Evolutionary conservation across 2,113 vertebrate genomes (phyloP).

Genomic region (Bubo scandiacus): DNA sequence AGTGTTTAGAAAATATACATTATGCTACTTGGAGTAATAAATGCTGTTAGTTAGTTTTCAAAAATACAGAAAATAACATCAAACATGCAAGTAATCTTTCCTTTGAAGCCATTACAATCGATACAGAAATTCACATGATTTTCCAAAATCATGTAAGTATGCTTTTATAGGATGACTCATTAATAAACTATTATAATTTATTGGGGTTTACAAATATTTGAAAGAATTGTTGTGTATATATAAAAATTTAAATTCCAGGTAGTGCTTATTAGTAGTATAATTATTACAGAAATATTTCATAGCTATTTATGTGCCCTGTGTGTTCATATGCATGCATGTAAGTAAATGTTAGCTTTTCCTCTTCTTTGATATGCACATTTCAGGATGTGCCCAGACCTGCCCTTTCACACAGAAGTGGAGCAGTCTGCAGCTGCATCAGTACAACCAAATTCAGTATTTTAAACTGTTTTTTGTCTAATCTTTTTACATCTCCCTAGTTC

Average conservation of each 20-base stretch:
- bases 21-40: not conserved
- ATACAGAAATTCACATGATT: not conserved
- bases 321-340: accelerated
- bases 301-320: not conserved
- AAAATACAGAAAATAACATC: not conserved
- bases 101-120: not conserved
- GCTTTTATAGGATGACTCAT: not conserved
- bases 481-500: constrained; percentile 39
- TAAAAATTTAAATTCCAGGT: not conserved
- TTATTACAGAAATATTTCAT: not conserved
- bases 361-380: not conserved
- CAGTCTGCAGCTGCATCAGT: not conserved
- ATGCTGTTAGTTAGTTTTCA: not conserved
- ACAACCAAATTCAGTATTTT: constrained; percentile 13
- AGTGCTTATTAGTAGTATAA: not conserved
- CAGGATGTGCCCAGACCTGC: not conserved
- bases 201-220: not conserved
- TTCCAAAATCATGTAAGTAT: not conserved
- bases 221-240: not conserved
- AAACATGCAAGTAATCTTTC: not conserved
- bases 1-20: not conserved
- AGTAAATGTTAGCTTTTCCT: not conserved
- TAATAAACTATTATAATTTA: not conserved
- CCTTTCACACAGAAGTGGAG: not conserved
- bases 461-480: constrained; percentile 56